A percentile compares a stretch with the other conserved stretches of the same genome.
Conservation (phyloP, 2,797 vertebrate genomes). For the Cryptoblepharus egeriae region DNA sequence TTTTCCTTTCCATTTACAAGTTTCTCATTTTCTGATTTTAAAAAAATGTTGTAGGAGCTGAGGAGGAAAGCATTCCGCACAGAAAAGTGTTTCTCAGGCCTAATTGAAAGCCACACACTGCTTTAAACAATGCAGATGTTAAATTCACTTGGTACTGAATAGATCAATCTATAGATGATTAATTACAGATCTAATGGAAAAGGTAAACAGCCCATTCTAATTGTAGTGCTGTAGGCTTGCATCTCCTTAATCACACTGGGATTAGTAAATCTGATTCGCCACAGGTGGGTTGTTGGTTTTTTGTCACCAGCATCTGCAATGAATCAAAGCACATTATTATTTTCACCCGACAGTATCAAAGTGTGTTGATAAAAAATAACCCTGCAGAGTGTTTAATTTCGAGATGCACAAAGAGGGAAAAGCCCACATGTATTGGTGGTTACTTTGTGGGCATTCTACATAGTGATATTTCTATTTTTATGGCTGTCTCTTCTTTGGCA, state of each 20-base stretch:
- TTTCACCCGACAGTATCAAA: slow-evolving; percentile 70
- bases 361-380: slow-evolving; percentile 67
- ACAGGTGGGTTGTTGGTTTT: slow-evolving; percentile 68
- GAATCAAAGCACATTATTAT: slow-evolving; percentile 74
- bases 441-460: slow-evolving; percentile 62
- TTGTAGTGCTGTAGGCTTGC: slow-evolving; percentile 51
- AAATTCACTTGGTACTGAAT: slow-evolving; percentile 62
- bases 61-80: neutral
- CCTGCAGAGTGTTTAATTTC: slow-evolving; percentile 47
- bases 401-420: slow-evolving; percentile 51
- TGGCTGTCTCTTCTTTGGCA: slow-evolving; percentile 64
- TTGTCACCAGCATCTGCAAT: slow-evolving; percentile 68
- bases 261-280: slow-evolving; percentile 71
- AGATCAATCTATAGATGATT: slow-evolving; percentile 67
- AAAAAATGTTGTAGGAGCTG: neutral
- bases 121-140: slow-evolving; percentile 37
- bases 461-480: slow-evolving; percentile 66
- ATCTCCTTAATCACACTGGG: slow-evolving; percentile 71
- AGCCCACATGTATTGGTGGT: slow-evolving; percentile 22
- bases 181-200: slow-evolving; percentile 73
- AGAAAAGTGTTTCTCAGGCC: slow-evolving; percentile 29
- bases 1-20: neutral
- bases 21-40: neutral
- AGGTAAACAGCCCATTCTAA: slow-evolving; percentile 69
- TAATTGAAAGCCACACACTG: slow-evolving; percentile 24